These are phyloP conservation scores for Drosophila nigromelanica DNA, from an alignment of 1,140 invertebrate species.

Conservation along the genomic window DNA sequence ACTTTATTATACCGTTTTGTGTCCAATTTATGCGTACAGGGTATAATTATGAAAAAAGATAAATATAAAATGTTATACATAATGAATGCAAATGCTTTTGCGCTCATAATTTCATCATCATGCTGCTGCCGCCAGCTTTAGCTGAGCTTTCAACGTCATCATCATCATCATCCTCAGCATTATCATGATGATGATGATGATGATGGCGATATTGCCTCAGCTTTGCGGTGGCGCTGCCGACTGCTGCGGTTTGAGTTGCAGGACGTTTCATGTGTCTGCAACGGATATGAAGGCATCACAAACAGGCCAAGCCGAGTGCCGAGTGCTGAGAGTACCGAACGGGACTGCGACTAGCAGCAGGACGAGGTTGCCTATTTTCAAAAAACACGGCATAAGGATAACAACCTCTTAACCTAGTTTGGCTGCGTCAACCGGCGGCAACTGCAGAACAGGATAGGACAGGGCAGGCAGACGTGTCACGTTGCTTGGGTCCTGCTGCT, in stretches of 20 bases:
- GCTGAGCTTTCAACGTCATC: slow-evolving; percentile 12
- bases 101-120: slow-evolving; percentile 79
- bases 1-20: neutral
- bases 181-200: slow-evolving; percentile 25
- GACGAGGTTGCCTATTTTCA: slow-evolving; percentile 75
- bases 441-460: slow-evolving; percentile 50
- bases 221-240: slow-evolving; percentile 49
- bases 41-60: slow-evolving; percentile 29
- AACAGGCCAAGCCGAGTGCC: slow-evolving; percentile 58
- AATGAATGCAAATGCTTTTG: slow-evolving; percentile 81
- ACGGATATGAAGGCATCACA: slow-evolving; percentile 81
- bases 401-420: slow-evolving; percentile 82
- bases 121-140: slow-evolving; percentile 10
- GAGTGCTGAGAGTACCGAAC: slow-evolving; percentile 10
- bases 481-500: slow-evolving; percentile 6
- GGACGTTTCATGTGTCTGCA: slow-evolving; percentile 80
- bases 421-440: slow-evolving; percentile 46
- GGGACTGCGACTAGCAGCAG: slow-evolving; percentile 18
- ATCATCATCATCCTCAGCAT: slow-evolving; percentile 15
- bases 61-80: slow-evolving; percentile 61
- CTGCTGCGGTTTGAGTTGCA: slow-evolving; percentile 69
- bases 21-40: neutral
- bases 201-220: slow-evolving; percentile 15
- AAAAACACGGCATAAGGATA: slow-evolving; percentile 81
- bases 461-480: slow-evolving; percentile 33